phyloP scores from a whole-genome alignment of 2,797 vertebrate species.

The Steatocranus sp. region DNA sequence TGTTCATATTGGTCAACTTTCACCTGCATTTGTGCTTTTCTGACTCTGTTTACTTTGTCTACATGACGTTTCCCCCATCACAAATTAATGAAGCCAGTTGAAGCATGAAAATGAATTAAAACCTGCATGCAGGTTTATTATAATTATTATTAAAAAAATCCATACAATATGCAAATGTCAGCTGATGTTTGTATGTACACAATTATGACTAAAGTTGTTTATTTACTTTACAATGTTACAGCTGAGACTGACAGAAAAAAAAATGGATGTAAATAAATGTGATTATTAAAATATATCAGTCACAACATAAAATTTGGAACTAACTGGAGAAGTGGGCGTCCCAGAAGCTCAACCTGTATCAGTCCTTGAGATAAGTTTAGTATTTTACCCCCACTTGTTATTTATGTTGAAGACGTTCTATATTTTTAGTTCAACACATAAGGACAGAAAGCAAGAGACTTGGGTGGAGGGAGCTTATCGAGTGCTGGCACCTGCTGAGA shows the following conservation, averaged over 20 bases:
- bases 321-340: background rate
- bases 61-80: background rate
- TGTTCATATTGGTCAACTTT: constrained; percentile 79
- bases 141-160: background rate
- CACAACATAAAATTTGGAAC: background rate
- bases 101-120: background rate
- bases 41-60: background rate
- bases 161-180: fast-evolving
- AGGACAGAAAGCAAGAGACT: background rate
- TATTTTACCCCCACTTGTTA: background rate
- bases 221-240: background rate
- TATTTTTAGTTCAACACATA: background rate
- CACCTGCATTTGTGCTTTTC: constrained; percentile 14
- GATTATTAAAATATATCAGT: background rate
- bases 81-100: background rate
- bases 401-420: background rate
- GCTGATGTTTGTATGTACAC: background rate
- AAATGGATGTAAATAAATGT: background rate
- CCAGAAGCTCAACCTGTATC: background rate
- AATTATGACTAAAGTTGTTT: background rate
- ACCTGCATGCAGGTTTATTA: background rate
- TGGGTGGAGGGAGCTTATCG: background rate
- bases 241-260: background rate
- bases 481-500: background rate
- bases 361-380: background rate